Evolutionary conservation across 2,888 invertebrate genomes (phyloP).

Genomic region (Ophion ventricosus): DNA sequence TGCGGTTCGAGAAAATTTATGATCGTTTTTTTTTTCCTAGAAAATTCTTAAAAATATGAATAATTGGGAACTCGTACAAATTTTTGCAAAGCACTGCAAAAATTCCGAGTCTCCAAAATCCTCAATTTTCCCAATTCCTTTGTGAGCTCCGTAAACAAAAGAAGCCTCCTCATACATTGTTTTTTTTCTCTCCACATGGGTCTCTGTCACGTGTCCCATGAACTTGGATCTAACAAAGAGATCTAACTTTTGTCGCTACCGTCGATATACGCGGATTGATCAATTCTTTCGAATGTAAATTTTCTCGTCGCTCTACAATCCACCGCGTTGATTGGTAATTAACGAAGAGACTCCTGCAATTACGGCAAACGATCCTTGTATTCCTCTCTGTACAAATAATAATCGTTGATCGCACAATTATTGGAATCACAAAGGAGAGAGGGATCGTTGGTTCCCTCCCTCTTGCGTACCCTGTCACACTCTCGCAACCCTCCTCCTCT

Average conservation of each 20-base stretch:
- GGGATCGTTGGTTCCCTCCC: conserved; percentile 3
- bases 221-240: no score
- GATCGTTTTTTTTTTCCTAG: neutral
- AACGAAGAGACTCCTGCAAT: neutral
- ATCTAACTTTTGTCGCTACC: no score
- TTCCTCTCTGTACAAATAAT: conserved; percentile 50
- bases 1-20: neutral
- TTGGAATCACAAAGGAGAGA: conserved; percentile 56
- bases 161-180: no score
- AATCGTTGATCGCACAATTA: conserved; percentile 66
- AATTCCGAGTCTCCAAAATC: neutral
- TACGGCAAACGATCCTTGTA: conserved; percentile 9
- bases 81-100: neutral
- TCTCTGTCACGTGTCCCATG: no score
- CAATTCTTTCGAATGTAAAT: neutral
- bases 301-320: neutral
- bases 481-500: neutral
- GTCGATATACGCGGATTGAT: neutral
- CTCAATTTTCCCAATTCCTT: neutral
- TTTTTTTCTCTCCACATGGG: no score
- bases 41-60: neutral
- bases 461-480: neutral
- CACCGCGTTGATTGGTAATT: neutral
- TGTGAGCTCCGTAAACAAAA: neutral
- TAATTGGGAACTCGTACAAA: neutral